These are phyloP conservation scores for Lithophane leautieri DNA, from an alignment of 2,888 invertebrate species.

Conservation along the genomic window DNA sequence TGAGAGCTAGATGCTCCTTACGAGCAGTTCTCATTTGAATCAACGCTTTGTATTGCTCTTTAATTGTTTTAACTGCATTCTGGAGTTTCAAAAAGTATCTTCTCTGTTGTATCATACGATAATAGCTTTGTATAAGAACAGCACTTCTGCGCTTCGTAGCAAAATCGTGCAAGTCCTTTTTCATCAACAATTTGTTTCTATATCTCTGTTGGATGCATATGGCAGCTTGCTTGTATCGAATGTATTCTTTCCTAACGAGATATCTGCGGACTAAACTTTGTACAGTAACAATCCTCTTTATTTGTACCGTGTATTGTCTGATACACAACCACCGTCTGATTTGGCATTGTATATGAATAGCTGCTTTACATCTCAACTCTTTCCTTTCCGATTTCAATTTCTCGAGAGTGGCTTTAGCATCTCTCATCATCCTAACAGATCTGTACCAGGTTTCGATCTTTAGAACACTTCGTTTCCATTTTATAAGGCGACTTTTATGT, in stretches of 20 bases:
- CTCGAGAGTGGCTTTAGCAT: conserved; percentile 74
- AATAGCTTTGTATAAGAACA: conserved; percentile 85
- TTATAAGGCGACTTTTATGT: conserved; percentile 74
- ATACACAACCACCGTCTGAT: conserved; percentile 80
- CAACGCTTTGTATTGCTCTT: conserved; percentile 76
- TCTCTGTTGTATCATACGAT: conserved; percentile 77
- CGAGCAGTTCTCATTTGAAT: conserved; percentile 78
- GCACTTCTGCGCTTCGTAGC: conserved; percentile 71
- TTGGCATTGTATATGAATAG: conserved; percentile 77
- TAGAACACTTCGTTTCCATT: conserved; percentile 80
- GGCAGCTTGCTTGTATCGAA: conserved; percentile 72
- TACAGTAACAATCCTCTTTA: conserved; percentile 73
- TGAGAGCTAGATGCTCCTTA: conserved; percentile 75
- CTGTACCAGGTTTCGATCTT: conserved; percentile 89
- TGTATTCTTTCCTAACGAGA: conserved; percentile 74
- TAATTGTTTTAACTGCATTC: conserved; percentile 73
- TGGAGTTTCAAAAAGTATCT: conserved; percentile 72
- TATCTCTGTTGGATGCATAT: conserved; percentile 81
- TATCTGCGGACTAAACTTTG: conserved; percentile 79
- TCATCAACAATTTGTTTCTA: conserved; percentile 82
- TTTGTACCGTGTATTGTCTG: conserved; percentile 70
- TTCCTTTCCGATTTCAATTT: conserved; percentile 73
- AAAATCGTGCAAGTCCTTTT: conserved; percentile 73
- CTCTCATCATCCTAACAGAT: conserved; percentile 75
- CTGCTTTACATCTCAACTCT: conserved; percentile 73